A percentile compares a stretch with the other conserved stretches of the same genome.
Evolutionary conservation across 2,888 invertebrate species (phyloP).

Genomic region (Barypeithes pellucidus): DNA sequence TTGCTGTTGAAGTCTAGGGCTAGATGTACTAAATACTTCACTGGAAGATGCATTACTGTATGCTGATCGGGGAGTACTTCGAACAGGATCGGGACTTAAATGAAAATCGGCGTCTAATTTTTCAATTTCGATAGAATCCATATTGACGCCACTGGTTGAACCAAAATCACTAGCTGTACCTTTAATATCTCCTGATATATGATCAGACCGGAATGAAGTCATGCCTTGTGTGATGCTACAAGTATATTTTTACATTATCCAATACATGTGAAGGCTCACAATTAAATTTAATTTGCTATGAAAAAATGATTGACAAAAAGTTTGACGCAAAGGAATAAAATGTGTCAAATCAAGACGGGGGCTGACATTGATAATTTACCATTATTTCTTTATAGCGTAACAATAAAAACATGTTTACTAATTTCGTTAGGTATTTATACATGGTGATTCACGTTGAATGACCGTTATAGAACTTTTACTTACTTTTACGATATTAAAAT

Average conservation of each 20-base stretch:
- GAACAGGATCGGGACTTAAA: conserved; percentile 14
- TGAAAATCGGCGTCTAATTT: conserved; percentile 49
- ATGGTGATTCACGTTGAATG: not conserved
- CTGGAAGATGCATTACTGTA: conserved; percentile 44
- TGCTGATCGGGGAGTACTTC: conserved; percentile 26
- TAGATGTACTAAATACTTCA: conserved; percentile 35
- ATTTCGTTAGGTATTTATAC: conserved; percentile 3
- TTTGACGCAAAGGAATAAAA: conserved; percentile 38
- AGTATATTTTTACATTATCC: conserved; percentile 40
- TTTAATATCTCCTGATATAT: conserved; percentile 19
- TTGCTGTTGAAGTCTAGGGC: conserved; percentile 11
- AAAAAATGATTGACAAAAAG: conserved; percentile 42
- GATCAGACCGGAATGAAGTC: conserved; percentile 18
- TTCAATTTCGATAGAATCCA: conserved; percentile 33
- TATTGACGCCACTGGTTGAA: conserved; percentile 36
- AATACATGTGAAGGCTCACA: conserved; percentile 38
- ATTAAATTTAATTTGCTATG: conserved; percentile 40
- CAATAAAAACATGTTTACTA: not conserved
- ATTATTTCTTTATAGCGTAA: not conserved
- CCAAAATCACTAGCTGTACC: conserved; percentile 23
- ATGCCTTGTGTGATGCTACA: conserved; percentile 16
- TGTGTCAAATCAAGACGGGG: not conserved
- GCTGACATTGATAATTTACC: not conserved
- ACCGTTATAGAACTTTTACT: no score
- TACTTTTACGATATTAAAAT: no score